Evolutionary conservation across 2,888 invertebrate genomes (phyloP), one percentile per base, ranked within the genome.

Genomic region (Parasteatoda lunata): DNA sequence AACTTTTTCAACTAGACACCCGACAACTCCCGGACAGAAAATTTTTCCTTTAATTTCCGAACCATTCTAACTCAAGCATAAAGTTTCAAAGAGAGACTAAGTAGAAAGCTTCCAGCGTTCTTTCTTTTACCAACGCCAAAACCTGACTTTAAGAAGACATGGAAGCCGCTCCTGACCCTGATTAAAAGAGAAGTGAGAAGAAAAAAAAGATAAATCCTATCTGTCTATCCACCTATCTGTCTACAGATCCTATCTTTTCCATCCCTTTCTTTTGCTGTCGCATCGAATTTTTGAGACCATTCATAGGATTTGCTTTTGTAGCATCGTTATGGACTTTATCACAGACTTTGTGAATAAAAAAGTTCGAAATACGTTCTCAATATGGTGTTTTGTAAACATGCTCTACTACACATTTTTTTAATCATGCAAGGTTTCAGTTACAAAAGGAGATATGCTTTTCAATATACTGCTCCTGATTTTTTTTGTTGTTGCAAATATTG

Each of bases 21-120:
- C 73, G 30, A 52, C 71, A 49, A 49, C 45, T 11, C 65, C 71
- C 30, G 3, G 64, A 72, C 51, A 64, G 72, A 66, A 77, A 77
- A 84, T 68, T 52, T 81, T 68, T 69, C 68, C 81, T 65, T 78
- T 84, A 73, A 84, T 73, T 84, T 84, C 78, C 84, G 78, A 54
- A 78, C 69, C 79, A 64, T 78, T 64, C 68, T 78, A 64, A 78
- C 70, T 72, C 48, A 73, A 75, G 84, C 73, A 78, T 84, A 78
- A 79, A 78, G 78, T 84, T 84, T 79, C 84, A 78, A 84, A 84
- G 77, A 13, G 73, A 54, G 59, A 47, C 65, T 51, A n/a, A 48
- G n/a, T n/a, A 13, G 76, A 66, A 54, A 66, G 73, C 49, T 68
- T 30, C 51, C 48, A 52, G 69, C 77, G 48, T 48, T 59, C 9